A percentile compares a stretch with the other conserved stretches of the same genome.
Conservation (phyloP, 2,888 invertebrate species). For the Erpobdella octoculata region DNA sequence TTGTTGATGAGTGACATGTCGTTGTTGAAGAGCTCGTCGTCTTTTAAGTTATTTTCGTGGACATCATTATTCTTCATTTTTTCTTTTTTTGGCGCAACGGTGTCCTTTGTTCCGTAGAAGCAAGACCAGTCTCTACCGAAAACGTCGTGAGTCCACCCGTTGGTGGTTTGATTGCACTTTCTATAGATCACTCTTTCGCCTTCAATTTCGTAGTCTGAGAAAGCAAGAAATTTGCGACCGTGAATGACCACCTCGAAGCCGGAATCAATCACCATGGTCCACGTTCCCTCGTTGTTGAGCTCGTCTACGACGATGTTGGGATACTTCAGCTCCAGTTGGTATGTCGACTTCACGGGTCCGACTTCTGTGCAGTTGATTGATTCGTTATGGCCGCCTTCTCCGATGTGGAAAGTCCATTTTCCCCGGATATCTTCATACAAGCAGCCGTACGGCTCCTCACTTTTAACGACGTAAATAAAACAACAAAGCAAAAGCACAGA, state of each 20-base stretch:
- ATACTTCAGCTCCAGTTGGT: slow-evolving; percentile 46
- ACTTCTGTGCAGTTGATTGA: not conserved
- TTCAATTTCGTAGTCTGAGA: slow-evolving; percentile 49
- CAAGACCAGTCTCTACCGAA: slow-evolving; percentile 54
- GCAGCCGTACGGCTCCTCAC: slow-evolving; percentile 34
- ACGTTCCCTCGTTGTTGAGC: slow-evolving; percentile 53
- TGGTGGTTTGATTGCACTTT: slow-evolving; percentile 51
- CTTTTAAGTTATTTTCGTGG: not conserved
- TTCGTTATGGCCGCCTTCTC: slow-evolving; percentile 33
- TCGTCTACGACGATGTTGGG: slow-evolving; percentile 54
- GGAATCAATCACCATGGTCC: slow-evolving; percentile 56
- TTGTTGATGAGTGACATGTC: not conserved
- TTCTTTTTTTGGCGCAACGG: not conserved
- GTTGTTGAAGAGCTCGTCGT: not conserved
- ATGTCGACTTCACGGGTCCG: not conserved
- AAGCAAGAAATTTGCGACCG: slow-evolving; percentile 55
- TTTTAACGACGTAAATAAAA: too few relatives aligned
- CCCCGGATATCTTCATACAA: slow-evolving; percentile 47
- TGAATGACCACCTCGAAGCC: slow-evolving; percentile 55
- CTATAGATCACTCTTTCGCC: slow-evolving; percentile 47
- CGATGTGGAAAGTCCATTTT: slow-evolving; percentile 45
- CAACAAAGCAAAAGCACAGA: too few relatives aligned
- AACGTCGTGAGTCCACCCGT: slow-evolving; percentile 55
- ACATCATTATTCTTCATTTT: not conserved
- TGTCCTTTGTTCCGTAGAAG: slow-evolving; percentile 47